phyloP scores from a whole-genome alignment of 2,113 vertebrate species.

The Bombycilla garrulus region DNA sequence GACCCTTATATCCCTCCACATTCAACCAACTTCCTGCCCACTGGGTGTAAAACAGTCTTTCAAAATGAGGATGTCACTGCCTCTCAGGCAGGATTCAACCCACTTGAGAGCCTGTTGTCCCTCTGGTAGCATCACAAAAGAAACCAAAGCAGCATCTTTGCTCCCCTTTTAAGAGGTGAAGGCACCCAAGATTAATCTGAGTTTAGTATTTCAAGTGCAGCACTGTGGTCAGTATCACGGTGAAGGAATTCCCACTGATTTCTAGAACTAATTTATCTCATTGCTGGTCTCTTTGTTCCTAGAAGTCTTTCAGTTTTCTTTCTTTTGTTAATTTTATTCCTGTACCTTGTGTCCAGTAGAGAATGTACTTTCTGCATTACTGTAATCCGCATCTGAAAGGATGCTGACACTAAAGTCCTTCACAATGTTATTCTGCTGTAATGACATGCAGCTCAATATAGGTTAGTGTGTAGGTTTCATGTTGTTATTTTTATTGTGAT shows the following conservation, averaged over 20 bases:
- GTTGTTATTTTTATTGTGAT: not conserved
- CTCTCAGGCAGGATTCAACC: not conserved
- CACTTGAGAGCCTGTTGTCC: not conserved
- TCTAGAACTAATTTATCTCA: not conserved
- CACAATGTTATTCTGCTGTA: not conserved
- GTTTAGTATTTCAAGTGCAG: not conserved
- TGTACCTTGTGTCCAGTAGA: not conserved
- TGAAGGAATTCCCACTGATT: not conserved
- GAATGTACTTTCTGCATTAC: not conserved
- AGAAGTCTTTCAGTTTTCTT: not conserved
- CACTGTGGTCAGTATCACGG: not conserved
- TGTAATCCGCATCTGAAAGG: not conserved
- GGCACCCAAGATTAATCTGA: not conserved
- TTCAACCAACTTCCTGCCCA: not conserved
- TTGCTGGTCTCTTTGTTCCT: not conserved
- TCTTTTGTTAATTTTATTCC: not conserved
- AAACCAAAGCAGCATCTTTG: fast-evolving
- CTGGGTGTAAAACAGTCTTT: not conserved
- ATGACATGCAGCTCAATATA: slow-evolving; percentile 6
- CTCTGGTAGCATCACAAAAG: not conserved
- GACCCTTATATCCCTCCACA: not conserved
- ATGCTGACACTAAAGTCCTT: not conserved
- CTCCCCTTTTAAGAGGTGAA: not conserved
- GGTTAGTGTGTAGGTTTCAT: not conserved
- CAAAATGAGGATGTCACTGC: not conserved